phyloP scores from a whole-genome alignment of 2,113 vertebrate genomes.

The Microtus oregoni region DNA sequence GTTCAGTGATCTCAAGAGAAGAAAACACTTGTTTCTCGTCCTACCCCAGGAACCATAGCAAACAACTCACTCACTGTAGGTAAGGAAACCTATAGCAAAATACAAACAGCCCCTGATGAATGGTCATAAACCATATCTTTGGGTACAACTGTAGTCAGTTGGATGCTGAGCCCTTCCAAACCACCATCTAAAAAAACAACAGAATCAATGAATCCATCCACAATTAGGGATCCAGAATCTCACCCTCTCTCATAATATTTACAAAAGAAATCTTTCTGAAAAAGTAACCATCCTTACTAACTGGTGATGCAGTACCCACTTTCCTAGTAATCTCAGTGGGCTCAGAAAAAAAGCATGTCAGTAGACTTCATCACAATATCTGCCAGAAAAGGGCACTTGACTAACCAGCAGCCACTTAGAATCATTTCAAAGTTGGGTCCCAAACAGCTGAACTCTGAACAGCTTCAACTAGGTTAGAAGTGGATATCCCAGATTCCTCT shows the following conservation, averaged over 20 bases:
- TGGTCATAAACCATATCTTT: neutral
- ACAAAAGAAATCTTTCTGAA: slow-evolving; percentile 44
- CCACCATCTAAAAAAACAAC: slow-evolving; percentile 14
- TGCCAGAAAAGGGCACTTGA: neutral
- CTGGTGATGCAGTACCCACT: neutral
- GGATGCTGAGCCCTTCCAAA: neutral
- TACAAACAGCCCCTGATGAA: neutral
- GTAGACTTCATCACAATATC: neutral
- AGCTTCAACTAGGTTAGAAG: neutral
- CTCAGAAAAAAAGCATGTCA: slow-evolving; percentile 16
- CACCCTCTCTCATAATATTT: neutral
- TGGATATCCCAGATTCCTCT: neutral
- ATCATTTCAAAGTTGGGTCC: slow-evolving; percentile 5
- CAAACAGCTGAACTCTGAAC: slow-evolving; percentile 22
- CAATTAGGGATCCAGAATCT: neutral
- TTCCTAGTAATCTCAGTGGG: neutral
- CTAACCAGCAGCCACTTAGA: neutral
- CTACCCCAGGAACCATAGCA: neutral
- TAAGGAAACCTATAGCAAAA: slow-evolving; percentile 18
- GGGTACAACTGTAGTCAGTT: neutral
- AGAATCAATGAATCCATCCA: neutral
- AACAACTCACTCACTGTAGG: neutral
- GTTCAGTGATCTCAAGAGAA: neutral
- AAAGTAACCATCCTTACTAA: neutral
- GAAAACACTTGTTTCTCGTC: neutral